Conservation (phyloP, 2,797 vertebrate species). For the Macroramphosus scolopax region DNA sequence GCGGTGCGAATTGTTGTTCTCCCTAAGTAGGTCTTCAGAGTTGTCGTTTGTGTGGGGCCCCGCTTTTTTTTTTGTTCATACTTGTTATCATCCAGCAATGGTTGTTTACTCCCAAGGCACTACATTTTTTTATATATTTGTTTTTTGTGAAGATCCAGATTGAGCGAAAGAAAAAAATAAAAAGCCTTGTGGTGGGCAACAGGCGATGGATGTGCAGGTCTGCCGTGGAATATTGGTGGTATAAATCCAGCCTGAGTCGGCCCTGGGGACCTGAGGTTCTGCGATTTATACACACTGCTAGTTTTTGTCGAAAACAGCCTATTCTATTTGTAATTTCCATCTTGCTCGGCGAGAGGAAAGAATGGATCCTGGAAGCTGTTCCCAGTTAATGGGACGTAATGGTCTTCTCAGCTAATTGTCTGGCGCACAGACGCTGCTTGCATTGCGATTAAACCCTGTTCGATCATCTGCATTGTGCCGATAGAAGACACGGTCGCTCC, state of each 20-base stretch:
- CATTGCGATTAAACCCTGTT: conserved; percentile 55
- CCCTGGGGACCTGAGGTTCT: conserved; percentile 40
- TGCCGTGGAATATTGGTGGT: conserved; percentile 44
- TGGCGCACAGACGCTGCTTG: conserved; percentile 38
- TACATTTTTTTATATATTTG: conserved; percentile 34
- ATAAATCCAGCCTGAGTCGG: conserved; percentile 57
- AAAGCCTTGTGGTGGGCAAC: conserved; percentile 35
- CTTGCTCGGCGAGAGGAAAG: conserved; percentile 47
- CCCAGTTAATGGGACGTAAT: conserved; percentile 74
- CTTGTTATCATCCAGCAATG: conserved; percentile 49
- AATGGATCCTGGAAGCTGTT: conserved; percentile 55
- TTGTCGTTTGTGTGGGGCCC: conserved; percentile 29
- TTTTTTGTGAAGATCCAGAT: conserved; percentile 34
- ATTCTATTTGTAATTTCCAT: conserved; percentile 68
- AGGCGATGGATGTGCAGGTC: conserved; percentile 62
- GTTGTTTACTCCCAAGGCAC: conserved; percentile 58
- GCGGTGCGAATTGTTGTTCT: conserved; percentile 55
- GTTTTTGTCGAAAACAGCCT: conserved; percentile 55
- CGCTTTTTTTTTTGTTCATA: conserved; percentile 16
- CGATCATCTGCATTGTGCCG: conserved; percentile 57
- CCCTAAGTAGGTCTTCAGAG: conserved; percentile 51
- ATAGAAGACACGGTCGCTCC: conserved; percentile 46
- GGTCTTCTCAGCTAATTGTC: conserved; percentile 15
- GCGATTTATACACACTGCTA: conserved; percentile 56
- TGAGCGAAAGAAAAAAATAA: conserved; percentile 44